Percentiles rank a stretch among this genome's conserved stretches.
These are phyloP conservation scores for Holothuria glaberrima DNA, from an alignment of 35 echinoderm and acorn worm genomes.

Conservation along the genomic window DNA sequence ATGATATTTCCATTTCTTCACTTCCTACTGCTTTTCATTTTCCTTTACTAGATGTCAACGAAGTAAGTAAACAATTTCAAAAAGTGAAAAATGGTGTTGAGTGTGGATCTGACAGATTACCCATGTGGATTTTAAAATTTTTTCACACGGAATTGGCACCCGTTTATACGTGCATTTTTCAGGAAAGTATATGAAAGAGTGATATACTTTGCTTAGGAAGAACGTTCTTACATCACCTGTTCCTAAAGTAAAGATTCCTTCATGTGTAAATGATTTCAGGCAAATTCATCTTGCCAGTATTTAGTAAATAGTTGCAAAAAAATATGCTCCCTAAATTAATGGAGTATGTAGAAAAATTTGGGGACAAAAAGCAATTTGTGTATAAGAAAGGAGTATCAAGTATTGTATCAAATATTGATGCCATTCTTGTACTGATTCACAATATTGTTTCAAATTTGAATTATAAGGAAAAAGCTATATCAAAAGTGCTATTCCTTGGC, in stretches of 20 bases:
- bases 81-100: not conserved
- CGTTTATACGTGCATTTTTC: not conserved
- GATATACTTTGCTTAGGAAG: not conserved
- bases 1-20: not conserved
- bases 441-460: no score
- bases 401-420: no score
- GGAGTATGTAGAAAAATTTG: no score
- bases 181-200: not conserved
- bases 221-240: not conserved
- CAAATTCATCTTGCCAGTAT: not conserved
- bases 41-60: not conserved
- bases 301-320: no score
- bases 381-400: no score
- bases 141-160: not conserved
- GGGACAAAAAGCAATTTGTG: no score
- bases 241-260: conserved; percentile 18
- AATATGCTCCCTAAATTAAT: no score
- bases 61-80: not conserved
- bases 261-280: not conserved
- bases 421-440: no score
- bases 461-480: no score
- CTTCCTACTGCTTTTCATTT: not conserved
- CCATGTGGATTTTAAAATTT: not conserved
- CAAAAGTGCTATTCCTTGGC: no score
- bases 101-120: conserved; percentile 1